Evolutionary conservation across 2,888 invertebrate species (phyloP).

Genomic region (Fabriciana adippe): DNA sequence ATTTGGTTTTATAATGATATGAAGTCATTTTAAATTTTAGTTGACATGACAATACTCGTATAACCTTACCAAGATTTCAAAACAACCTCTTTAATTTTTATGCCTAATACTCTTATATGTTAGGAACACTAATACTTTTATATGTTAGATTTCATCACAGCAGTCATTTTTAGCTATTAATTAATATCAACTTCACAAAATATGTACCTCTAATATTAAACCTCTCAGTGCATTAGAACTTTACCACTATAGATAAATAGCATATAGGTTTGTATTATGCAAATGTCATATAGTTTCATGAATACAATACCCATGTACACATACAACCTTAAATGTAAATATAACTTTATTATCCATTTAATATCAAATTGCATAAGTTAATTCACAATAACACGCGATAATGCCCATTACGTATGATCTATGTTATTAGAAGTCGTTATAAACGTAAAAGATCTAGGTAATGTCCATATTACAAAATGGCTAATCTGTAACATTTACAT

Average conservation of each 20-base stretch:
- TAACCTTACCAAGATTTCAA: not conserved
- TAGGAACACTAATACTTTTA: too few relatives aligned
- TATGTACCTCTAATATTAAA: too few relatives aligned
- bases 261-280: too few relatives aligned
- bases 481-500: conserved; percentile 39
- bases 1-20: conserved; percentile 20
- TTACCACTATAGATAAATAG: too few relatives aligned
- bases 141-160: too few relatives aligned
- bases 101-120: too few relatives aligned
- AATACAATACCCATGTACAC: not conserved
- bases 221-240: too few relatives aligned
- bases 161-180: too few relatives aligned
- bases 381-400: conserved; percentile 28
- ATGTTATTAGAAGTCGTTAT: conserved; percentile 31
- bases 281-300: too few relatives aligned
- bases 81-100: too few relatives aligned
- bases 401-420: conserved; percentile 17
- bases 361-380: conserved; percentile 25
- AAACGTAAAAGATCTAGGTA: conserved; percentile 37
- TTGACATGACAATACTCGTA: conserved; percentile 11
- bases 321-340: not conserved
- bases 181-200: too few relatives aligned
- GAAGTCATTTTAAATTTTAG: conserved; percentile 7
- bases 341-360: conserved; percentile 10
- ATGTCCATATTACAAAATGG: conserved; percentile 39